phyloP scores from a whole-genome alignment of 1,140 invertebrate genomes.

The Notospermus geniculatus region DNA sequence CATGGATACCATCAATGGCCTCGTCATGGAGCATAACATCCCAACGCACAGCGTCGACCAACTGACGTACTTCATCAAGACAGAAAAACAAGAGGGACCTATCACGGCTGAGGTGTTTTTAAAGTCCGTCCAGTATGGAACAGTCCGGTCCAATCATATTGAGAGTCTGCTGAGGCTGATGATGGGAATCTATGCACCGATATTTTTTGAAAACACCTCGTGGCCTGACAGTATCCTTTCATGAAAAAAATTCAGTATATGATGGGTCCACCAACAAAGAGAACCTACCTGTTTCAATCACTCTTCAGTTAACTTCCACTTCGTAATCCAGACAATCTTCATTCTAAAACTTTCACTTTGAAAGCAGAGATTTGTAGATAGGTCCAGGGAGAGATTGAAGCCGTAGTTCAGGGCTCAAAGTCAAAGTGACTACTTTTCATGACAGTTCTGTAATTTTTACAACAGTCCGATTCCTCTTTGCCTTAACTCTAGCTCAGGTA shows the following conservation, averaged over 20 bases:
- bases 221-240: constrained; percentile 57
- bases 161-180: constrained; percentile 53
- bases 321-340: no score
- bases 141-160: constrained; percentile 45
- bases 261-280: no score
- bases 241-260: not conserved
- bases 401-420: no score
- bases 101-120: constrained; percentile 46
- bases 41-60: constrained; percentile 43
- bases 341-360: no score
- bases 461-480: no score
- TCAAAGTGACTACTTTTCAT: no score
- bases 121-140: constrained; percentile 50
- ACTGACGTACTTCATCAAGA: constrained; percentile 53
- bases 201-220: constrained; percentile 54
- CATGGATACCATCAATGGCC: constrained; percentile 41
- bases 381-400: no score
- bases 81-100: constrained; percentile 26
- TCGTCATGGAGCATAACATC: constrained; percentile 38
- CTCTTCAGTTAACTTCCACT: no score
- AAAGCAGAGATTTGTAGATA: no score
- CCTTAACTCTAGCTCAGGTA: constrained; percentile 59
- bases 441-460: no score
- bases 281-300: no score
- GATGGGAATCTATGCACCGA: constrained; percentile 56